A percentile compares a stretch with the other conserved stretches of the same genome.
Conservation (phyloP, 2,113 vertebrate genomes). For the Planiliza haematocheilus region DNA sequence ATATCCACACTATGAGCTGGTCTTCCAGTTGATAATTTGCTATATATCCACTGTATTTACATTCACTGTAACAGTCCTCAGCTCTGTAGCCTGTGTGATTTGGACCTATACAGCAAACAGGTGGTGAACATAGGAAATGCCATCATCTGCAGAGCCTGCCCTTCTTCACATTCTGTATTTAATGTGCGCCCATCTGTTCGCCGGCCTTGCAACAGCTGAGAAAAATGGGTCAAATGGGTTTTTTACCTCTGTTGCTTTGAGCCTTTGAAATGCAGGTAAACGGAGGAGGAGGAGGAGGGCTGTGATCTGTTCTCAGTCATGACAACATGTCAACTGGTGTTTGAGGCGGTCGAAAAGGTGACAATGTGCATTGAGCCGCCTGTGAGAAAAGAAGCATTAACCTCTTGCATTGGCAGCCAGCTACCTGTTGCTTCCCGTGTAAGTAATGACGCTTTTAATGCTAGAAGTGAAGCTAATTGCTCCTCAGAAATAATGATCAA, state of each 20-base stretch:
- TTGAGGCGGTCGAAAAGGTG: constrained; percentile 2
- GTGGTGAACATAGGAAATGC: constrained; percentile 58
- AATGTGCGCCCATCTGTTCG: constrained; percentile 49
- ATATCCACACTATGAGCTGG: not conserved
- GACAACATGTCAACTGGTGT: constrained; percentile 13
- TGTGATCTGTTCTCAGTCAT: constrained; percentile 1
- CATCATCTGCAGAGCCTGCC: constrained; percentile 37
- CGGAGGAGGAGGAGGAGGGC: not conserved
- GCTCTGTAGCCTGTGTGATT: constrained; percentile 42
- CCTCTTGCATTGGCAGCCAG: constrained; percentile 23
- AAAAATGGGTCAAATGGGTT: constrained; percentile 25
- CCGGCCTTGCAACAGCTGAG: constrained; percentile 14
- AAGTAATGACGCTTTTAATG: constrained; percentile 44
- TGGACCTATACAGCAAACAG: constrained; percentile 40
- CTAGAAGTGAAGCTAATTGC: constrained; percentile 44
- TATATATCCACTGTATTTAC: constrained; percentile 21
- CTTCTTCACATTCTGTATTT: constrained; percentile 46
- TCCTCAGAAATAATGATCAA: constrained; percentile 29
- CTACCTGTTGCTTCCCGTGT: constrained; percentile 42
- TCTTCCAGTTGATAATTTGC: constrained; percentile 7
- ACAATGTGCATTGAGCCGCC: constrained; percentile 4
- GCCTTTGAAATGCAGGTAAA: constrained; percentile 6
- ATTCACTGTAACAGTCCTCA: constrained; percentile 12
- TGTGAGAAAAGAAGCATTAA: constrained; percentile 12
- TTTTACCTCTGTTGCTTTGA: constrained; percentile 39